Percentiles rank a stretch among this genome's conserved stretches.
Conservation (phyloP, 2,797 vertebrate species). For the Anniella stebbinsi region DNA sequence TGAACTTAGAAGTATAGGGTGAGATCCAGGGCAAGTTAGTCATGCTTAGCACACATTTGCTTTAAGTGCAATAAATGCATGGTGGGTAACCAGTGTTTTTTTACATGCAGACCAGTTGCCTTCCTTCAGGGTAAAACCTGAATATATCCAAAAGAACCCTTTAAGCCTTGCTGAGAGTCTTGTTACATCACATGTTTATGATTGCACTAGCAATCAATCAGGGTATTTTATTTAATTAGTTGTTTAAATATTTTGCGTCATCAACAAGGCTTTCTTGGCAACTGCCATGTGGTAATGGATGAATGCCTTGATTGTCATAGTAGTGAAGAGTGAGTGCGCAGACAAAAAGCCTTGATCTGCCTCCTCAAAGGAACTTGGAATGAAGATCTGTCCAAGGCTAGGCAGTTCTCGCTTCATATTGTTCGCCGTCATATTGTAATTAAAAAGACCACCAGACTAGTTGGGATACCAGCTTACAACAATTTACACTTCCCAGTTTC, state of each 20-base stretch:
- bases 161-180: background rate
- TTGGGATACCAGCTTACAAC: background rate
- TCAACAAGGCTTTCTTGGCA: background rate
- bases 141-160: background rate
- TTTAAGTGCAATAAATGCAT: background rate
- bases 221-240: background rate
- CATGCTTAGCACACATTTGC: too few relatives aligned
- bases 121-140: background rate
- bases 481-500: background rate
- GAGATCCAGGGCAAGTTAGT: too few relatives aligned
- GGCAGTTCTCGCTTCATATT: background rate
- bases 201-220: background rate
- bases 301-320: background rate
- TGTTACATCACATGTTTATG: background rate
- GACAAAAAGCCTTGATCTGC: background rate
- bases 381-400: too few relatives aligned
- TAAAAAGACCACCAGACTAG: background rate
- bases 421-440: background rate
- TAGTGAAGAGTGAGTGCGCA: background rate
- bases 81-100: background rate
- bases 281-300: background rate
- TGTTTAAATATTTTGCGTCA: background rate
- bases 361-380: background rate
- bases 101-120: too few relatives aligned
- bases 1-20: too few relatives aligned